Evolutionary conservation across 2,888 invertebrate species (phyloP).

Genomic region (Limnephilus rhombicus): DNA sequence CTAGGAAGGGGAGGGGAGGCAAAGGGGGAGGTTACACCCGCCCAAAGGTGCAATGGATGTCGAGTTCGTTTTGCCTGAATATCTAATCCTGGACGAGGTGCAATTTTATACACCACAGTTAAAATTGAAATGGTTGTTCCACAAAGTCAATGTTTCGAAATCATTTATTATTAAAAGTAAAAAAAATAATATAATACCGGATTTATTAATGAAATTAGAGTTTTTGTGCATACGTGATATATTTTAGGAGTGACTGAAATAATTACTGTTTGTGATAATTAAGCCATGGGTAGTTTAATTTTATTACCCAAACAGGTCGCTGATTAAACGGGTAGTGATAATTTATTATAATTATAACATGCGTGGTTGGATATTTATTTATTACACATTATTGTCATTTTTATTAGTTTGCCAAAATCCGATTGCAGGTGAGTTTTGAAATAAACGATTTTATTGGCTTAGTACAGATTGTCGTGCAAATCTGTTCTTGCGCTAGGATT

Average conservation of each 20-base stretch:
- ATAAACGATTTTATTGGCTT: not conserved
- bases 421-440: not conserved
- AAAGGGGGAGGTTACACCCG: constrained; percentile 51
- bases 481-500: not conserved
- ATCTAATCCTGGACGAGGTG: not conserved
- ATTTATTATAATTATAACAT: not conserved
- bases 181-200: not conserved
- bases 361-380: not conserved
- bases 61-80: constrained; percentile 16
- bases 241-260: not conserved
- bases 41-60: constrained; percentile 56
- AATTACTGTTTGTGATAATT: not conserved
- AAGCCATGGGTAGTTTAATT: not conserved
- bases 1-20: not conserved
- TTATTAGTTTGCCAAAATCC: not conserved
- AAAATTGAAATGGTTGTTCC: not conserved
- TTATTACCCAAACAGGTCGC: not conserved
- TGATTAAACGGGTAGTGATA: not conserved
- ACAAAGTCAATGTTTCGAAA: not conserved
- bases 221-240: not conserved
- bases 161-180: not conserved
- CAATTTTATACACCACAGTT: not conserved
- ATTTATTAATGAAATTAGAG: not conserved
- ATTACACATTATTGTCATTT: not conserved
- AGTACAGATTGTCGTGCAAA: not conserved